Evolutionary conservation across 2,113 vertebrate genomes (phyloP).

Genomic region (Corythaeola cristata): DNA sequence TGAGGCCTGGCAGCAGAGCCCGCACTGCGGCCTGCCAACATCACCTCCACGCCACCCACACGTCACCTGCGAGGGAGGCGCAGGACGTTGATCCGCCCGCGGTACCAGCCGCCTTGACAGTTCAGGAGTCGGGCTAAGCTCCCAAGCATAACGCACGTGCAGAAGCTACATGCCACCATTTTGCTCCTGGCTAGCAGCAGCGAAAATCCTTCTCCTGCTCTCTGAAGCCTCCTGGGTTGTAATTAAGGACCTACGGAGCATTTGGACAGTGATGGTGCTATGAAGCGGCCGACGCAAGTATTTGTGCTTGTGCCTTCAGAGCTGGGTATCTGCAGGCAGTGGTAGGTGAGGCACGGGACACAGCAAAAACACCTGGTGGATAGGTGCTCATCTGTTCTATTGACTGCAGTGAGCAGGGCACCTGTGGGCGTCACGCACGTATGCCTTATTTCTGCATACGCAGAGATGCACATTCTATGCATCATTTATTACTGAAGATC

Average conservation of each 20-base stretch:
- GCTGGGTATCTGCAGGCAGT: neutral
- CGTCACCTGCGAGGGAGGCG: rapidly evolving
- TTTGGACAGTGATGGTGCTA: rapidly evolving
- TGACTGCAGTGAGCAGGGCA: too few relatives aligned
- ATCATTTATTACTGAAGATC: neutral
- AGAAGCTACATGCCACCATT: rapidly evolving
- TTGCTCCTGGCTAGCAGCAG: neutral
- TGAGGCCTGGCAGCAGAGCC: neutral
- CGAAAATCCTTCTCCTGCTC: rapidly evolving
- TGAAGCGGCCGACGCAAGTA: rapidly evolving
- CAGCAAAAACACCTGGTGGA: rapidly evolving
- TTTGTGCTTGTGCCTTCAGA: neutral
- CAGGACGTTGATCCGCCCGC: rapidly evolving
- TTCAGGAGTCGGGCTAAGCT: rapidly evolving
- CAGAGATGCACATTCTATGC: neutral
- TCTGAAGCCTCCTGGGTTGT: neutral
- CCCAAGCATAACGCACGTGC: rapidly evolving
- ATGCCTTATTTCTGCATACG: rapidly evolving
- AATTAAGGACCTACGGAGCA: rapidly evolving
- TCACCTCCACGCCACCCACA: rapidly evolving
- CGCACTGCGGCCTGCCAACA: rapidly evolving
- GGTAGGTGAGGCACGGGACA: neutral
- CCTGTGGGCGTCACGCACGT: rapidly evolving
- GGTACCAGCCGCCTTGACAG: rapidly evolving
- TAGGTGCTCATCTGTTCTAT: rapidly evolving